Conservation (phyloP, 2,888 invertebrate genomes). For the Drosophila meridiana region DNA sequence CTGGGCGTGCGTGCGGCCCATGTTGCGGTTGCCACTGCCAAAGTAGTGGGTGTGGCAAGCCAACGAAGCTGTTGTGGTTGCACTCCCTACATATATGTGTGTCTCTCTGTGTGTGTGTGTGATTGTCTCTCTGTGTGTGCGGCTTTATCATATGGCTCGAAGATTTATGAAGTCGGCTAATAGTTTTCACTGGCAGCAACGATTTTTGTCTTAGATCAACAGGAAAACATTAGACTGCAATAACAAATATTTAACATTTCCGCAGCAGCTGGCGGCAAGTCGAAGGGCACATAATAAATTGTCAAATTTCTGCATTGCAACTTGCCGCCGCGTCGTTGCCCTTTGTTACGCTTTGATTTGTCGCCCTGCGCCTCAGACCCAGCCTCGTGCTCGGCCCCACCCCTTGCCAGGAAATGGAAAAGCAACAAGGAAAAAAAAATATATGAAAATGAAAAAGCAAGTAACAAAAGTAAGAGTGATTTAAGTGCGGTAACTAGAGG, state of each 20-base stretch:
- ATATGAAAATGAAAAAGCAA: constrained; percentile 20
- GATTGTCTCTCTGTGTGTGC: background rate
- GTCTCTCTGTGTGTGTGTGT: background rate
- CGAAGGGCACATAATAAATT: constrained; percentile 72
- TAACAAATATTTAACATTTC: constrained; percentile 82
- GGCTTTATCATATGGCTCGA: constrained; percentile 33
- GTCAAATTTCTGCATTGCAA: constrained; percentile 70
- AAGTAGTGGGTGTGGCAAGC: constrained; percentile 24
- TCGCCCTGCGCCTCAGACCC: constrained; percentile 22
- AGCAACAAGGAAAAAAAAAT: constrained; percentile 6
- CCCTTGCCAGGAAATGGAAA: constrained; percentile 45
- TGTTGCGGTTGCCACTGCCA: constrained; percentile 43
- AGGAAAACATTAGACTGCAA: constrained; percentile 79
- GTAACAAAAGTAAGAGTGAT: constrained; percentile 18
- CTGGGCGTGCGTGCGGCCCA: constrained; percentile 63
- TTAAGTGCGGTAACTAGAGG: rapidly evolving
- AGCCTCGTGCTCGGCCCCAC: constrained; percentile 2
- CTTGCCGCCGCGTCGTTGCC: constrained; percentile 23
- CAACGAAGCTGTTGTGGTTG: constrained; percentile 1
- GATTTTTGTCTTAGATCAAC: constrained; percentile 65
- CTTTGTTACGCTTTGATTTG: constrained; percentile 77
- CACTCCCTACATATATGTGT: background rate
- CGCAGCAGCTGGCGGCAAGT: constrained; percentile 60
- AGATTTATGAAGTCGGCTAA: constrained; percentile 73
- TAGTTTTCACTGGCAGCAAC: constrained; percentile 71